phyloP scores from a whole-genome alignment of 2,113 vertebrate species.

The Cariama cristata region DNA sequence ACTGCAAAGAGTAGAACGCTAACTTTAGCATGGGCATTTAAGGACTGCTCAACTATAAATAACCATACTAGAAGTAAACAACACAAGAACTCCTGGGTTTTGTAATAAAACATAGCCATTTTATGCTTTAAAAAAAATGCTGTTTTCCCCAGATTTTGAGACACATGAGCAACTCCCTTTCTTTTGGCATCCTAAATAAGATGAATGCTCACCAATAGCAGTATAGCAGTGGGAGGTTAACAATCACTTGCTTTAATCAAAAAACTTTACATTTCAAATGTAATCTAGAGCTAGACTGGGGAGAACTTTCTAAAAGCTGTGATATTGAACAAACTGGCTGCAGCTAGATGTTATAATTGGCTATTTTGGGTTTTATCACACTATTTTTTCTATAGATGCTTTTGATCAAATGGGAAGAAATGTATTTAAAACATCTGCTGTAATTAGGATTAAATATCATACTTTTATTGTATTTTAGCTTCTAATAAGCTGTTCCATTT shows the following conservation, averaged over 20 bases:
- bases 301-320: neutral
- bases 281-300: conserved; percentile 28
- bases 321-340: neutral
- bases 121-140: neutral
- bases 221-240: conserved; percentile 55
- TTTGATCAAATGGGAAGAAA: neutral
- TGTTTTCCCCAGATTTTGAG: neutral
- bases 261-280: conserved; percentile 69
- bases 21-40: neutral
- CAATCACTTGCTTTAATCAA: conserved; percentile 28
- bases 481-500: neutral
- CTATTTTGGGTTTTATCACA: neutral
- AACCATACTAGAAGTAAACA: neutral
- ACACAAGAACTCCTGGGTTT: neutral
- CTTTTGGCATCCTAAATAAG: conserved; percentile 7
- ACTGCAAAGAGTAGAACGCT: neutral
- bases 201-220: neutral
- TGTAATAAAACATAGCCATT: neutral
- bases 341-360: neutral
- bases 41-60: neutral
- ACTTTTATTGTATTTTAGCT: neutral
- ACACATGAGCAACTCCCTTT: neutral
- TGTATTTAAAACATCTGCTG: neutral
- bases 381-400: neutral
- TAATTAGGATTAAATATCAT: neutral